A percentile compares a stretch with the other conserved stretches of the same genome.
These are phyloP conservation scores for Cosmorhoe ocellata DNA, from an alignment of 2,888 invertebrate species.

Conservation along the genomic window DNA sequence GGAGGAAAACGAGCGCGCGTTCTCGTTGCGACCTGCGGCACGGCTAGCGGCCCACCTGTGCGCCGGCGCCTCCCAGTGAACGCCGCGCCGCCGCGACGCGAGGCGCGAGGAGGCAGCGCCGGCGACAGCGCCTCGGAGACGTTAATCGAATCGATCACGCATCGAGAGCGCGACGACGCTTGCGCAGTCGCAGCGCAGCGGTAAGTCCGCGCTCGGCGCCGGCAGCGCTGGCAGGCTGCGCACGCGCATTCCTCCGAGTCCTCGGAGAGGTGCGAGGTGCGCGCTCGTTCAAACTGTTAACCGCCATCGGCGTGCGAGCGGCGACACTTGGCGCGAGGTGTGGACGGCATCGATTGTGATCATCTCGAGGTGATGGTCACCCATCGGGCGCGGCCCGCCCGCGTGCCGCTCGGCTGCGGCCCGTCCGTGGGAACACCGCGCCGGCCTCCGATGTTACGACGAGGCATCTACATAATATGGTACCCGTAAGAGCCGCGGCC, in stretches of 20 bases:
- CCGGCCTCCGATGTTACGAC: no score
- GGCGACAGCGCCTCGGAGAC: constrained; percentile 9
- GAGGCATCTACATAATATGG: no score
- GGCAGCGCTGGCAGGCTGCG: constrained; percentile 1
- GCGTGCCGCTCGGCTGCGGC: no score
- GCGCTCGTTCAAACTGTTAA: constrained; percentile 3
- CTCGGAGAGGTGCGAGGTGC: not conserved
- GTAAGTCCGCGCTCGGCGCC: constrained; percentile 13
- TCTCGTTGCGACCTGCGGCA: no score
- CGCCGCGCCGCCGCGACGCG: not conserved
- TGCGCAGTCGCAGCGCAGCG: constrained; percentile 2
- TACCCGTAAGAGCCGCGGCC: no score
- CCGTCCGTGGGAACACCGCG: not conserved
- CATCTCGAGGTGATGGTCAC: not conserved
- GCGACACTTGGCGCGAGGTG: not conserved
- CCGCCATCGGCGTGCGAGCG: constrained; percentile 1
- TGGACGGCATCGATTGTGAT: not conserved
- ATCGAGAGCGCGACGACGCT: constrained; percentile 4
- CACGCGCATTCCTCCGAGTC: constrained; percentile 1
- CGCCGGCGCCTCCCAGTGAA: no score
- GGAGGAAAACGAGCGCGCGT: no score
- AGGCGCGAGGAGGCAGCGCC: constrained; percentile 7
- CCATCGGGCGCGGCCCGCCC: not conserved
- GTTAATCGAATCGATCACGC: constrained; percentile 18
- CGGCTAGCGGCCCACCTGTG: no score